Evolutionary conservation across 1,140 invertebrate species (phyloP).

Genomic region (Drosophila chauvacae): DNA sequence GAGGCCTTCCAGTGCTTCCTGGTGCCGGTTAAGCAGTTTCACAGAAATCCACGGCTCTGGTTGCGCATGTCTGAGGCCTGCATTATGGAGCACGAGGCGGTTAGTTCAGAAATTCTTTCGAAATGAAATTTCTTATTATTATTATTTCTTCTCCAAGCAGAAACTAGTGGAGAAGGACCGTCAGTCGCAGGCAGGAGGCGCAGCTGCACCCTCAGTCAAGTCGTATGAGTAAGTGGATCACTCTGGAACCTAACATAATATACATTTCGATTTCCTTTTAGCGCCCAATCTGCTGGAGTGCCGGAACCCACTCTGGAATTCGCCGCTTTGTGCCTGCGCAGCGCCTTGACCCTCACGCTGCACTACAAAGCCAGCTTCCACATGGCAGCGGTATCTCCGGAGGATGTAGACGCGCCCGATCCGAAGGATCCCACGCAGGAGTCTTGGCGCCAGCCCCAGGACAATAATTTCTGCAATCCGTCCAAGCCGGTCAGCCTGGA

Average conservation of each 20-base stretch:
- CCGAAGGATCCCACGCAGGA: slow-evolving; percentile 76
- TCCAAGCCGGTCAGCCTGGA: slow-evolving; percentile 83
- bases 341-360: slow-evolving; percentile 89
- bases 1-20: slow-evolving; percentile 96
- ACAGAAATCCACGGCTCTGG: slow-evolving; percentile 96
- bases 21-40: slow-evolving; percentile 93
- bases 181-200: slow-evolving; percentile 26
- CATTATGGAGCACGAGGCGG: slow-evolving; percentile 89
- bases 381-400: slow-evolving; percentile 54
- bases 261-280: slow-evolving; percentile 31
- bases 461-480: slow-evolving; percentile 84
- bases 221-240: slow-evolving; percentile 50
- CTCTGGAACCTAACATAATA: neutral
- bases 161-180: slow-evolving; percentile 62
- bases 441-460: slow-evolving; percentile 70
- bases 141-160: slow-evolving; percentile 3
- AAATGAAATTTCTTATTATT: no score
- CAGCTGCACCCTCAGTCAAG: slow-evolving; percentile 30
- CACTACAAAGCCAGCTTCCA: slow-evolving; percentile 84
- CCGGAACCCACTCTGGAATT: slow-evolving; percentile 96
- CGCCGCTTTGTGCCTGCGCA: slow-evolving; percentile 93
- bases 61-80: slow-evolving; percentile 96
- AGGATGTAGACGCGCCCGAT: slow-evolving; percentile 81
- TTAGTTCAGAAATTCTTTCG: slow-evolving; percentile 69
- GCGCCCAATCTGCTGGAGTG: slow-evolving; percentile 91